phyloP scores from a whole-genome alignment of 1,140 invertebrate genomes.

The Lepeophtheirus salmonis region DNA sequence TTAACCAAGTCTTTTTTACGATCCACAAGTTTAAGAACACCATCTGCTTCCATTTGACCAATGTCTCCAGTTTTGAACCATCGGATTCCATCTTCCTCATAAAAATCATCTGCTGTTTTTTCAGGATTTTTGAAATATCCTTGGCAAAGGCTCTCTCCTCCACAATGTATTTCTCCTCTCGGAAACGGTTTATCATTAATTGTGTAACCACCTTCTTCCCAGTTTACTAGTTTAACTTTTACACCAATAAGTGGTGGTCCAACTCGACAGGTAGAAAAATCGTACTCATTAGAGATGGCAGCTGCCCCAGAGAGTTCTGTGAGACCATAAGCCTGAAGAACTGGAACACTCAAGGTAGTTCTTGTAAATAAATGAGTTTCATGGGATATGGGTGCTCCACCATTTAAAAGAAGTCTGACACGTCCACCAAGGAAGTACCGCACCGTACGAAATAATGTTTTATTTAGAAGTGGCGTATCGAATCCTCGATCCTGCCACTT shows the following conservation, averaged over 20 bases:
- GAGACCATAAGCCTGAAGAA: conserved; percentile 54
- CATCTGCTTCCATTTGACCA: conserved; percentile 74
- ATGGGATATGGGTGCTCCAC: conserved; percentile 78
- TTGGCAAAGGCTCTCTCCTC: conserved; percentile 66
- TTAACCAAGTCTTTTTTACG: conserved; percentile 97
- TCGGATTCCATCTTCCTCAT: conserved; percentile 49
- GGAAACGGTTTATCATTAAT: conserved; percentile 73
- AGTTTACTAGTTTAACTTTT: conserved; percentile 70
- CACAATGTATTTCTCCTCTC: conserved; percentile 71
- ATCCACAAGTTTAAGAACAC: conserved; percentile 38
- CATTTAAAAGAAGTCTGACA: conserved; percentile 65
- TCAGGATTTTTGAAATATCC: conserved; percentile 84
- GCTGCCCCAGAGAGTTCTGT: conserved; percentile 90
- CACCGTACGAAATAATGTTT: conserved; percentile 52
- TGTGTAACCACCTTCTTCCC: conserved; percentile 85
- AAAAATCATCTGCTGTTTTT: conserved; percentile 78
- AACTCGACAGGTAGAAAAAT: conserved; percentile 57
- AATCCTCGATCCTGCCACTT: conserved; percentile 64
- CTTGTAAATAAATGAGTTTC: conserved; percentile 89
- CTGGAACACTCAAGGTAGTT: conserved; percentile 57
- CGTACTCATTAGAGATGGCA: conserved; percentile 63
- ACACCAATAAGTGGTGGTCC: conserved; percentile 69
- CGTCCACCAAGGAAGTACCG: conserved; percentile 62
- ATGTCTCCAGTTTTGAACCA: conserved; percentile 96
- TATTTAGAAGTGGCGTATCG: conserved; percentile 55